Base-by-base conservation (phyloP, 2,113 vertebrate genomes). In the Leucosticte australis region DNA sequence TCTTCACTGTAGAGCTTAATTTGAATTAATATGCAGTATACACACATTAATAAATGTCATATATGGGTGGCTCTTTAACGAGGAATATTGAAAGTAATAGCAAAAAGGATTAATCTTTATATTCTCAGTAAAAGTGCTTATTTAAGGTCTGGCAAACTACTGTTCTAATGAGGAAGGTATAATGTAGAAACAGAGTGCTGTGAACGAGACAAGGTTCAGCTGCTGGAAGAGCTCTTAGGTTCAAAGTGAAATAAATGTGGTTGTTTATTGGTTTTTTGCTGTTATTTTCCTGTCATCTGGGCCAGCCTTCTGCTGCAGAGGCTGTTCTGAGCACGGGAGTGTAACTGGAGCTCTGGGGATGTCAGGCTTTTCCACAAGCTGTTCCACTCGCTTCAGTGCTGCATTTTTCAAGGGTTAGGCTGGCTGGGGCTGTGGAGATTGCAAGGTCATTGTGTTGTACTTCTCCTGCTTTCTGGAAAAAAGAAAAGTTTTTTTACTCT, bases 41-140 rank as follows among this genome's bases (percentile, higher is more conserved):
- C 88, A 93, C 76, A 93, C 65, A 96, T 93, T 93, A 94, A 92
- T 90, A 90, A 86, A 94, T 78, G 63, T 78, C 95, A 65, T 81
- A 46, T 75, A 78, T 53, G 46, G 76, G 56, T 79, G 62, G 37
- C 28, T 95, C 13, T 74, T 88, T 92, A 96, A 92, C 2, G 8
- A 73, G 55, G 74, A 86, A 69, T 78, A 68, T 68, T 94, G 79
- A 83, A 95, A 93, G 41, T 35, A 95, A 88, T 42, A 77, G 23
- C 35, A 80, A 68, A 91, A 83, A 63, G 64, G 37, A 92, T 93
- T 94, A 92, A 93, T 94, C 62, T 64, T 78, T 69, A 33, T 57
- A 49, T 67, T 87, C 91, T 78, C 76, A 46, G 44, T 35, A 60
- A 90, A 93, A 93, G 16, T 13, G 1, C 76, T 86, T 93, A 60